A percentile compares a stretch with the other conserved stretches of the same genome.
phyloP scores from a whole-genome alignment of 2,113 vertebrate genomes.

The Lamprotornis superbus region DNA sequence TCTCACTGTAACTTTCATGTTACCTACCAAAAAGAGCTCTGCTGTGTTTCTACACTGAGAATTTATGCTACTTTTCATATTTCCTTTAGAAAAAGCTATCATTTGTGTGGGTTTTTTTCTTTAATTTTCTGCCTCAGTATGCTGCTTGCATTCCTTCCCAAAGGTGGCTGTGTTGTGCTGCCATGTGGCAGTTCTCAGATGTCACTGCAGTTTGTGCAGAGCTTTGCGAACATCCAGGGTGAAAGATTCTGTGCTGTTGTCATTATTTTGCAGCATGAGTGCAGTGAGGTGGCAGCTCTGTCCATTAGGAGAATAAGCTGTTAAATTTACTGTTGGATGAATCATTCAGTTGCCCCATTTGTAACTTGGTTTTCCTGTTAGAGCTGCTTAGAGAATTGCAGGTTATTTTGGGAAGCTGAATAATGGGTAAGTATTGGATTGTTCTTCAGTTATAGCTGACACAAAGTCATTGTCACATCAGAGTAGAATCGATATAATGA shows the following conservation, averaged over 20 bases:
- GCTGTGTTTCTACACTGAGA: background rate
- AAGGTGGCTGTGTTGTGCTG: conserved; percentile 15
- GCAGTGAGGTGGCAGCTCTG: background rate
- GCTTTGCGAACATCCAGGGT: background rate
- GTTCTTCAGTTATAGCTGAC: conserved; percentile 52
- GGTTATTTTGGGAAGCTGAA: conserved; percentile 56
- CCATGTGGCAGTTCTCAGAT: background rate
- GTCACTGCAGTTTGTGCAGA: background rate
- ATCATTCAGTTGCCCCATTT: background rate
- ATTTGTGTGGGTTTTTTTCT: background rate
- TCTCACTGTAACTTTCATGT: conserved; percentile 45
- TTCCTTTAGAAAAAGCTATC: background rate
- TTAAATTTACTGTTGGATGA: background rate
- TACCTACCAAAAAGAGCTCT: background rate
- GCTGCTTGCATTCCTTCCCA: conserved; percentile 16
- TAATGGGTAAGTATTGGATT: conserved; percentile 44
- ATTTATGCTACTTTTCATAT: background rate
- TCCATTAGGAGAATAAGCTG: background rate
- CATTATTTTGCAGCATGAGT: background rate
- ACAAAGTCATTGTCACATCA: conserved; percentile 36
- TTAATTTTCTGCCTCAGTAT: background rate
- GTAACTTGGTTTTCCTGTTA: background rate
- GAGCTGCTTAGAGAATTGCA: conserved; percentile 24
- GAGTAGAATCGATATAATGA: conserved; percentile 30
- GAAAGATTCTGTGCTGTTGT: background rate